phyloP scores from a whole-genome alignment of 2,113 vertebrate species.

The Periophthalmodon schlosseri region DNA sequence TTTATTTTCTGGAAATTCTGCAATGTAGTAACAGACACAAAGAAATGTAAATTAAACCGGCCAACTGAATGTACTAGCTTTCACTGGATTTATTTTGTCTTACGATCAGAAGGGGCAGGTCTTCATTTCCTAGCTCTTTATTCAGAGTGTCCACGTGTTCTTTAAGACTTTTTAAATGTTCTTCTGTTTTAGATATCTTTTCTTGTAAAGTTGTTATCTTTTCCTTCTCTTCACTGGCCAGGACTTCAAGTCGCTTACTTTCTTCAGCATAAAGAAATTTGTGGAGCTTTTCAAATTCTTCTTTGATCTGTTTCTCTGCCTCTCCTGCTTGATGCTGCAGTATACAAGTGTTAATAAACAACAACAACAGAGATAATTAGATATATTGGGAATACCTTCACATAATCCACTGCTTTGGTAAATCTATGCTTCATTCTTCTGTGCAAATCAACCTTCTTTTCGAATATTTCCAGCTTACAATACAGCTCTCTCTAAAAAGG shows the following conservation, averaged over 20 bases:
- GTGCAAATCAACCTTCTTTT: slow-evolving; percentile 62
- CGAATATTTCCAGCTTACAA: slow-evolving; percentile 69
- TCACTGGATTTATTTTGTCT: neutral
- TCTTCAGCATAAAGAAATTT: slow-evolving; percentile 57
- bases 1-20: slow-evolving; percentile 76
- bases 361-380: slow-evolving; percentile 24
- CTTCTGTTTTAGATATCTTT: slow-evolving; percentile 28
- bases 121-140: slow-evolving; percentile 71
- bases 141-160: slow-evolving; percentile 58
- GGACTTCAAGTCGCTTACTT: slow-evolving; percentile 42
- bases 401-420: slow-evolving; percentile 45
- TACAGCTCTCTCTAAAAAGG: slow-evolving; percentile 62
- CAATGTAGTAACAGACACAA: slow-evolving; percentile 19
- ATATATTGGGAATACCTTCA: slow-evolving; percentile 64
- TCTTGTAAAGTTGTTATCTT: slow-evolving; percentile 49
- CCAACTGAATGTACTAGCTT: neutral
- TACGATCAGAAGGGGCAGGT: slow-evolving; percentile 67
- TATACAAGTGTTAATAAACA: neutral
- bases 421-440: slow-evolving; percentile 59
- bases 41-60: neutral
- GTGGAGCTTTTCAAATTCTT: slow-evolving; percentile 70
- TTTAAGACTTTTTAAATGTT: slow-evolving; percentile 40
- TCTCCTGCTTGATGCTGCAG: slow-evolving; percentile 64
- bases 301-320: slow-evolving; percentile 67
- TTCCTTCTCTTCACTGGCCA: slow-evolving; percentile 62